Conservation (phyloP, 2,113 vertebrate genomes). For the Poeciliopsis occidentalis region DNA sequence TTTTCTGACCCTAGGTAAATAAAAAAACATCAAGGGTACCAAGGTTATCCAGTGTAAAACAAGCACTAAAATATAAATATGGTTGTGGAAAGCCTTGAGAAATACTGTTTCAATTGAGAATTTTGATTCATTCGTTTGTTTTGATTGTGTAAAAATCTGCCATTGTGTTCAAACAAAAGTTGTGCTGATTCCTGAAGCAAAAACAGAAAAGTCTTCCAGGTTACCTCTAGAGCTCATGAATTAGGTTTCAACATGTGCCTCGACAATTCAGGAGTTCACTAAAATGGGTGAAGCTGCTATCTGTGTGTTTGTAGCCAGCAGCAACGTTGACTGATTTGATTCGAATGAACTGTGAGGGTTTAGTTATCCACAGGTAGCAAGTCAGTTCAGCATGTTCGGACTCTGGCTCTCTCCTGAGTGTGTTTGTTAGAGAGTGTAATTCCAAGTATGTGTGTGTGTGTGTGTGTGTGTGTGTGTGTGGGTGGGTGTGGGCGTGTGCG, state of each 20-base stretch:
- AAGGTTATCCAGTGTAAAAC: too few species aligned
- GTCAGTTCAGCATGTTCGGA: slow-evolving; percentile 36
- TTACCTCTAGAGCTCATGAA: slow-evolving; percentile 52
- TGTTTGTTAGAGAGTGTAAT: background rate
- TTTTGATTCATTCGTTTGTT: background rate
- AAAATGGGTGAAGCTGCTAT: slow-evolving; percentile 59
- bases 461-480: background rate
- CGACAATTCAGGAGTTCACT: slow-evolving; percentile 31
- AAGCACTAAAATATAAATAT: background rate
- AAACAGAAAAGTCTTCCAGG: slow-evolving; percentile 60
- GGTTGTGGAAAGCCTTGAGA: background rate
- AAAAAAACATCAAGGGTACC: background rate
- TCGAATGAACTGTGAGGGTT: slow-evolving; percentile 67
- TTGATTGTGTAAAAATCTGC: slow-evolving; percentile 3
- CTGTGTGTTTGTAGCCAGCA: slow-evolving; percentile 41
- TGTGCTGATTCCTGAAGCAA: slow-evolving; percentile 1
- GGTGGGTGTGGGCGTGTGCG: too few species aligned
- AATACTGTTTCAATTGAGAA: background rate
- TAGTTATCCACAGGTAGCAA: slow-evolving; percentile 56
- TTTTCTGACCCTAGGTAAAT: background rate
- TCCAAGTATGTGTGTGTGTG: background rate
- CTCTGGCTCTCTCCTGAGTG: slow-evolving; percentile 16
- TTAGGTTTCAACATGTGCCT: slow-evolving; percentile 50
- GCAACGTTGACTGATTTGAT: slow-evolving; percentile 65
- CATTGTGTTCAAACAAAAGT: slow-evolving; percentile 6